Conservation (phyloP, 2,888 invertebrate species). For the Antheraea assamensis region DNA sequence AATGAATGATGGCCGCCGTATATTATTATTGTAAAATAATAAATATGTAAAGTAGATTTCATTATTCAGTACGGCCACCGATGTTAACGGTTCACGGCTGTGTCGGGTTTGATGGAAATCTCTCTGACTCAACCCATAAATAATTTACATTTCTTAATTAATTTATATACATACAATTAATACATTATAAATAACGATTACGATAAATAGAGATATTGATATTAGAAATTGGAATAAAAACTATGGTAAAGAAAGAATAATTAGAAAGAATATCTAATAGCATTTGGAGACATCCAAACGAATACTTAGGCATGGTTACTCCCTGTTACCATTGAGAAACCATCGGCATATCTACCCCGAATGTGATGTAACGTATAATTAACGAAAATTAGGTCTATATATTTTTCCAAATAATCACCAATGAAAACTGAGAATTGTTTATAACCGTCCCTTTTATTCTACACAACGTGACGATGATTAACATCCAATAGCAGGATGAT, state of each 20-base stretch:
- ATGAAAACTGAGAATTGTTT: background rate
- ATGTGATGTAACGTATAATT: too few relatives aligned
- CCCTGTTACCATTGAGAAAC: too few relatives aligned
- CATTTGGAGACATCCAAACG: too few relatives aligned
- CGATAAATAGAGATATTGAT: background rate
- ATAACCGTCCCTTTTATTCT: background rate
- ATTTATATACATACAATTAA: background rate
- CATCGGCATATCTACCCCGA: too few relatives aligned
- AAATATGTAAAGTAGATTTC: slow-evolving; percentile 52
- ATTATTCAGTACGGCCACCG: slow-evolving; percentile 31
- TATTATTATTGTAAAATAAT: slow-evolving; percentile 56
- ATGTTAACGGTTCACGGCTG: slow-evolving; percentile 25
- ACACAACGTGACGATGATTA: background rate
- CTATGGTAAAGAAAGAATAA: too few relatives aligned
- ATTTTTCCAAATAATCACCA: background rate
- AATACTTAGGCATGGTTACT: too few relatives aligned
- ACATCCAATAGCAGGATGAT: background rate
- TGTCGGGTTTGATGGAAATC: background rate
- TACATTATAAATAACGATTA: background rate
- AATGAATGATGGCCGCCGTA: slow-evolving; percentile 60
- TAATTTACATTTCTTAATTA: background rate
- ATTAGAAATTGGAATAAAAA: background rate
- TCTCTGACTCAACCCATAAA: background rate
- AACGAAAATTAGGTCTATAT: too few relatives aligned
- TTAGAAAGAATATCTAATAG: too few relatives aligned